Conservation (phyloP, 2,888 invertebrate genomes). For the Prosopocoilus inquinatus region DNA sequence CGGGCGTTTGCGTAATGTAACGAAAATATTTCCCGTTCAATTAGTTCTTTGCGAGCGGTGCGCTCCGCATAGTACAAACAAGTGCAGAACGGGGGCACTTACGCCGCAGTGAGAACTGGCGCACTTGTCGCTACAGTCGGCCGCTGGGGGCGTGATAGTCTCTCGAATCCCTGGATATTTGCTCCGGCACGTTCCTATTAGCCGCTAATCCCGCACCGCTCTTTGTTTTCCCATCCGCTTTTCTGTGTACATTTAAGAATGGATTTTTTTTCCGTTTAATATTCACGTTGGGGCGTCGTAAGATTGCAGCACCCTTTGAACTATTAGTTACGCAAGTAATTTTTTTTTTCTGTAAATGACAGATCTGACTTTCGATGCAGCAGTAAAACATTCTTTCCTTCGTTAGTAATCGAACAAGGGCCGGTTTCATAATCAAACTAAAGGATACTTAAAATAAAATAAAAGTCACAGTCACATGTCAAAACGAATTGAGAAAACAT, state of each 20-base stretch:
- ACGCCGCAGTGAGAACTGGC: conserved; percentile 32
- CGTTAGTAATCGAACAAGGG: no score
- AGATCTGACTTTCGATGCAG: no score
- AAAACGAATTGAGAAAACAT: no score
- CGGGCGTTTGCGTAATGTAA: conserved; percentile 8
- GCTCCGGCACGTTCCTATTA: conserved; percentile 48
- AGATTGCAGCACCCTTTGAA: no score
- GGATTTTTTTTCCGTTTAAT: conserved; percentile 7
- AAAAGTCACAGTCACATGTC: no score
- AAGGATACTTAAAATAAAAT: no score
- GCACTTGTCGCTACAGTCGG: conserved; percentile 42
- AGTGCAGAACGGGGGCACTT: conserved; percentile 26
- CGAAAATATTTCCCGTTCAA: conserved; percentile 24
- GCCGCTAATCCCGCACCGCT: conserved; percentile 40
- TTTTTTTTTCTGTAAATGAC: no score
- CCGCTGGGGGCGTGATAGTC: conserved; percentile 42
- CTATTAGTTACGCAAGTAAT: no score
- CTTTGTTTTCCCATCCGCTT: conserved; percentile 33
- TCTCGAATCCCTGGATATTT: conserved; percentile 44
- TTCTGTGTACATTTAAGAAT: conserved; percentile 13
- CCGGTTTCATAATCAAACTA: no score
- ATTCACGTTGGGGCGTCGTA: background rate
- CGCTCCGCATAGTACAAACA: conserved; percentile 27
- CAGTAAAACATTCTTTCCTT: no score
- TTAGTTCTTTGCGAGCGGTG: conserved; percentile 24